Evolutionary conservation across 2,797 vertebrate genomes (phyloP), one percentile per base, ranked within the genome.

Genomic region (Halcyon chelicuti): DNA sequence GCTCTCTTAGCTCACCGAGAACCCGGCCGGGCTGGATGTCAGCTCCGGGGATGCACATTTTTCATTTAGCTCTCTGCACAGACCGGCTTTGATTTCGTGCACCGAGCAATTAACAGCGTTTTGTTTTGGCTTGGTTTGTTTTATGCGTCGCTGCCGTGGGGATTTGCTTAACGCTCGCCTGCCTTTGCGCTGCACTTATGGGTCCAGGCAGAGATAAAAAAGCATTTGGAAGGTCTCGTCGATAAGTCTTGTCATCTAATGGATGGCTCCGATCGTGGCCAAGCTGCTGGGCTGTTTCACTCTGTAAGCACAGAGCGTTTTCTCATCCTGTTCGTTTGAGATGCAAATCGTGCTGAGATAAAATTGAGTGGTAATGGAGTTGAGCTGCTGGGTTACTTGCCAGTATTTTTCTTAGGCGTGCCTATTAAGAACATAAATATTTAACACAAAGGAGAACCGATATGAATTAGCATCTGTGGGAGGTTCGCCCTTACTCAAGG

Each of bases 321-420:
- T 68, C 54, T 76, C 37, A 7, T 57, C 62, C 62, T 29, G 42
- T 39, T 86, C 37, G 2, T 67, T 37, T 20, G 75, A 82, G 75
- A 92, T 73, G 82, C 68, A 90, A 88, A 79, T 44, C 42, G 26
- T 37, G 2, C 84, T 1, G 71, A 42, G 73, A 70, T 72, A 61
- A 88, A 88, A 81, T 39, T 40, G 87, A 78, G 73, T 60, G 51
- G 90, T 65, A 63, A 47, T 93, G 83, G 66, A 42, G 49, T 67
- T 55, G 94, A 88, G 76, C 83, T 44, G 75, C 57, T 12, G 75
- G 62, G 62, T 92, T 35, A 2, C 70, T 84, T 28, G 95, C 55
- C 88, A 46, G 74, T 95, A 37, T 93, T 96, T 96, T 94, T 82
- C 93, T 93, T 94, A 90, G 94, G 96, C 73, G 86, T 86, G 94